A percentile compares a stretch with the other conserved stretches of the same genome.
These are phyloP conservation scores for Anolis carolinensis DNA, from an alignment of 2,113 vertebrate genomes.

Conservation along the genomic window DNA sequence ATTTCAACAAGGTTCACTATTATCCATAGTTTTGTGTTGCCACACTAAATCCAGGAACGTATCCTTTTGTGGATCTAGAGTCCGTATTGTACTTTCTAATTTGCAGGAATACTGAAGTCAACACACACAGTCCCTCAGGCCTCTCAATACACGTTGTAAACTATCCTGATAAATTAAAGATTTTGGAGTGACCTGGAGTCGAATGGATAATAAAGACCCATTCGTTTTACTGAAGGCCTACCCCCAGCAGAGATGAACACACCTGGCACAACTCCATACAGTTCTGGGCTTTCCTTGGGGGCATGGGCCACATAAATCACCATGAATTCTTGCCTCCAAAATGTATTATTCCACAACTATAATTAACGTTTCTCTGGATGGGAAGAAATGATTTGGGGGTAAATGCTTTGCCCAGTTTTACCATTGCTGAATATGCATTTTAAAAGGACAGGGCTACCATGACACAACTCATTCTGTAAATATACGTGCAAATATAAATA, in stretches of 20 bases:
- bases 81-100: not conserved
- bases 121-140: not conserved
- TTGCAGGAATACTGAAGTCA: not conserved
- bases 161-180: not conserved
- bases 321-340: not conserved
- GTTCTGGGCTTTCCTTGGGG: not conserved
- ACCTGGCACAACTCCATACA: not conserved
- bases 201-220: not conserved
- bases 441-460: not conserved
- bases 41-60: too few relatives aligned
- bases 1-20: too few relatives aligned
- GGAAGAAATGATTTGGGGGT: not conserved
- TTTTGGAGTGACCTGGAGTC: not conserved
- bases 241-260: not conserved
- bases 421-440: not conserved
- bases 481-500: slow-evolving; percentile 8
- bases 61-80: too few relatives aligned
- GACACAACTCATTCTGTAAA: not conserved
- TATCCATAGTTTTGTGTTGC: too few relatives aligned
- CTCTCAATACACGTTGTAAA: too few relatives aligned
- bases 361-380: not conserved
- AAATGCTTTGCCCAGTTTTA: not conserved
- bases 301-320: not conserved
- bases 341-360: not conserved
- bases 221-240: not conserved